A percentile compares a stretch with the other conserved stretches of the same genome.
Evolutionary conservation across 2,888 invertebrate genomes (phyloP).

Genomic region (Rhagonycha fulva): DNA sequence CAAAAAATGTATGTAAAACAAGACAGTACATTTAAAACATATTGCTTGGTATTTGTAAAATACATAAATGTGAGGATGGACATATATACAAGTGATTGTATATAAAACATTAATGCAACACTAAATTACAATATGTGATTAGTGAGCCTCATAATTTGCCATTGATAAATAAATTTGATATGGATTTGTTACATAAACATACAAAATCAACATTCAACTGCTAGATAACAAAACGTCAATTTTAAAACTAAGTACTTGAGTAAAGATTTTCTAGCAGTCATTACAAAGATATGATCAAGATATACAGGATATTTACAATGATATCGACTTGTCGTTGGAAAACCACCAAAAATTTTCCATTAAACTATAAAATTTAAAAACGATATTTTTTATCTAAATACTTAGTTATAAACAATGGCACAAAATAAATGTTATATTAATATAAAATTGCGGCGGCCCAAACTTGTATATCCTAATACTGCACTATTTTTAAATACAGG

Average conservation of each 20-base stretch:
- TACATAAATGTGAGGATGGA: slow-evolving; percentile 41
- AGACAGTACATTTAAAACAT: slow-evolving; percentile 29
- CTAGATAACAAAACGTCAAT: slow-evolving; percentile 32
- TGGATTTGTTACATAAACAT: slow-evolving; percentile 53
- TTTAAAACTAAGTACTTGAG: slow-evolving; percentile 18
- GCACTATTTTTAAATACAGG: slow-evolving; percentile 17
- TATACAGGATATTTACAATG: slow-evolving; percentile 42
- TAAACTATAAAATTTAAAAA: background rate
- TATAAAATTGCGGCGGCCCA: background rate
- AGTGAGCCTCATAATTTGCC: slow-evolving; percentile 46
- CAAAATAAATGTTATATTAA: slow-evolving; percentile 5
- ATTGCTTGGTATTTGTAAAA: slow-evolving; percentile 41
- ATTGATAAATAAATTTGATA: slow-evolving; percentile 55
- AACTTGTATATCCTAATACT: slow-evolving; percentile 21
- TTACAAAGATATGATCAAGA: slow-evolving; percentile 46
- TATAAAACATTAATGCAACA: slow-evolving; percentile 26
- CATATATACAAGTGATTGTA: slow-evolving; percentile 43
- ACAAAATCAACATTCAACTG: slow-evolving; percentile 33
- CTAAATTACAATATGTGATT: slow-evolving; percentile 42
- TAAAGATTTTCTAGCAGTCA: slow-evolving; percentile 42
- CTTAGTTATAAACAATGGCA: slow-evolving; percentile 17
- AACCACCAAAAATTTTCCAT: background rate
- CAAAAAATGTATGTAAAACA: slow-evolving; percentile 25
- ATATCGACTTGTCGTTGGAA: slow-evolving; percentile 14
- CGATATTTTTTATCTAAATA: background rate